phyloP scores from a whole-genome alignment of 2,888 invertebrate genomes.

The Ichneumoninae sp. region DNA sequence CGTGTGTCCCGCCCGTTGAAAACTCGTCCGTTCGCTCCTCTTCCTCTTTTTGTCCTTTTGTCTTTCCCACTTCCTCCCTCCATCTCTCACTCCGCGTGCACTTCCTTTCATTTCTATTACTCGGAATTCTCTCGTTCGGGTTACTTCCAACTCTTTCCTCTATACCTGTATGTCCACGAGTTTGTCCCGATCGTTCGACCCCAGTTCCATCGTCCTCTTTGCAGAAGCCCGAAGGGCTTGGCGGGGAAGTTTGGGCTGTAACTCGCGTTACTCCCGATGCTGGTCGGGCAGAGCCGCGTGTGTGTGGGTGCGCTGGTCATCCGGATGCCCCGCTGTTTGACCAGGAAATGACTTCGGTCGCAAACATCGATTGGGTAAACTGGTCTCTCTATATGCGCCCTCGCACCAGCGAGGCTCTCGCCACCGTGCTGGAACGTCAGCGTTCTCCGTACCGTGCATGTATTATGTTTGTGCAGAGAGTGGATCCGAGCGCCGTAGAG shows the following conservation, averaged over 20 bases:
- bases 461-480: constrained; percentile 15
- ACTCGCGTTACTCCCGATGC: constrained; percentile 31
- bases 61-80: too few relatives aligned
- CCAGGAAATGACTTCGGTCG: constrained; percentile 71
- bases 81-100: background rate
- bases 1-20: constrained; percentile 21
- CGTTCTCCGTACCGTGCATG: constrained; percentile 4
- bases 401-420: background rate
- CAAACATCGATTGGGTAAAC: constrained; percentile 64
- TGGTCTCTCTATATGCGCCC: constrained; percentile 12
- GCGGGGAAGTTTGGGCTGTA: background rate
- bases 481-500: constrained; percentile 23
- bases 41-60: background rate
- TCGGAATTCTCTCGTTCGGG: constrained; percentile 27
- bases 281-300: background rate
- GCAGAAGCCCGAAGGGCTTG: background rate
- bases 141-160: background rate
- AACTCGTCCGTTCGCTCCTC: constrained; percentile 21
- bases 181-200: constrained; percentile 12
- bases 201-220: constrained; percentile 5
- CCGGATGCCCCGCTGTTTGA: constrained; percentile 66
- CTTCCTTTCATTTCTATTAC: constrained; percentile 36
- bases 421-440: background rate
- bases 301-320: constrained; percentile 30
- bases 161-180: background rate